These are phyloP conservation scores for Serinus canaria DNA, from an alignment of 2,113 vertebrate species.

Conservation along the genomic window DNA sequence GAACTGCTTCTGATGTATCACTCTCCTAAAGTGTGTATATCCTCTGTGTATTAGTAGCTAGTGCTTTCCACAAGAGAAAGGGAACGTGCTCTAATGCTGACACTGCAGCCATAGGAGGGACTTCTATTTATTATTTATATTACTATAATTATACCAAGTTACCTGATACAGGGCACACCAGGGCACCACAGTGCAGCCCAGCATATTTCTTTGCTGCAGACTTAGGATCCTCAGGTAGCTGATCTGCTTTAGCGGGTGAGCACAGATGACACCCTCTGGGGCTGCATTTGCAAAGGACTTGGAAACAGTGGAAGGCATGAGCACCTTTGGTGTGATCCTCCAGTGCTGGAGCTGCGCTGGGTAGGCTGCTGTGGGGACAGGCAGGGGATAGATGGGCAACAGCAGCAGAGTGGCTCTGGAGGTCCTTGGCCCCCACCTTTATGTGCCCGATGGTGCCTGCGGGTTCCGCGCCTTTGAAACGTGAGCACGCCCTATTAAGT, in stretches of 20 bases:
- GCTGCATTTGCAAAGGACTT: background rate
- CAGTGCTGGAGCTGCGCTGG: background rate
- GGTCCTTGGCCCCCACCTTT: background rate
- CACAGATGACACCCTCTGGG: background rate
- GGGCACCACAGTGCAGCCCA: background rate
- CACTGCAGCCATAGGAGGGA: background rate
- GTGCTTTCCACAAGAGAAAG: background rate
- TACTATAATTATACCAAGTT: background rate
- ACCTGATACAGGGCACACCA: background rate
- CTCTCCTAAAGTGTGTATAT: background rate
- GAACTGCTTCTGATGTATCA: background rate
- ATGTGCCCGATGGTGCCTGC: background rate
- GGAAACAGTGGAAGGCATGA: background rate
- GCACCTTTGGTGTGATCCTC: background rate
- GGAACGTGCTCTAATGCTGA: background rate
- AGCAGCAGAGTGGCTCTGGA: background rate
- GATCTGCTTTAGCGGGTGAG: background rate
- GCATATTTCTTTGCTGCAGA: background rate
- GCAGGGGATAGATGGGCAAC: background rate
- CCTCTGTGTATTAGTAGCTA: background rate
- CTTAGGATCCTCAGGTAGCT: background rate
- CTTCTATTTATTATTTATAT: conserved; percentile 1
- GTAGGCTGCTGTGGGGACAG: background rate
- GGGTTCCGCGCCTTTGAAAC: background rate
- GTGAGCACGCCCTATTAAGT: background rate